These are phyloP conservation scores for Astreopora myriophthalma DNA, from an alignment of 64 coral and sea anemone species.

Conservation along the genomic window DNA sequence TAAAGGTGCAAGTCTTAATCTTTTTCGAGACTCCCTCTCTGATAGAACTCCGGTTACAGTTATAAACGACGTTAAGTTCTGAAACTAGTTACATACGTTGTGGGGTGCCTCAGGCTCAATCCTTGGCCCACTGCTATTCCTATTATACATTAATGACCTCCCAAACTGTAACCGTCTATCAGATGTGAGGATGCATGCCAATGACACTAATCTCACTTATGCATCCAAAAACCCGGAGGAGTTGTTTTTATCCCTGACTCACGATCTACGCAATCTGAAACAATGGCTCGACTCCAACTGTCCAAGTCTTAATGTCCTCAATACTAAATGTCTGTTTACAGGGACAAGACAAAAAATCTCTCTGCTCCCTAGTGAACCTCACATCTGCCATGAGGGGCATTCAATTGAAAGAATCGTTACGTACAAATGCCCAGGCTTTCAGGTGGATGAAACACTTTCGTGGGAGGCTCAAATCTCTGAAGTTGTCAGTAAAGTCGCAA, in stretches of 20 bases:
- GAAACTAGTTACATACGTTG: no score
- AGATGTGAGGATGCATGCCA: conserved; percentile 12
- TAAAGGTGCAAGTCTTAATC: no score
- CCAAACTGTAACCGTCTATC: conserved; percentile 2
- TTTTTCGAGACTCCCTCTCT: not conserved
- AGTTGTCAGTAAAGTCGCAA: no score
- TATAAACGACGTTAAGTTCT: no score
- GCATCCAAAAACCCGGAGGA: conserved; percentile 1
- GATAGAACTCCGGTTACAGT: not conserved
- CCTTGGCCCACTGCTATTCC: no score
- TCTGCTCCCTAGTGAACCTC: not conserved
- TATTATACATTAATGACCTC: not conserved
- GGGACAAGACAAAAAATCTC: not conserved
- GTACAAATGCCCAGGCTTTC: not conserved
- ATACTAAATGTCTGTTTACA: conserved; percentile 21
- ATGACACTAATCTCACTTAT: conserved; percentile 29
- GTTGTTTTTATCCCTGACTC: not conserved
- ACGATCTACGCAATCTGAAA: not conserved
- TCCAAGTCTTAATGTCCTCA: conserved; percentile 4
- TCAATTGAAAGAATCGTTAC: no score
- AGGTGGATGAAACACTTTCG: not conserved
- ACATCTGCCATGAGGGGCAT: not conserved
- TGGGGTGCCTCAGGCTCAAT: no score
- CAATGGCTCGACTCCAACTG: not conserved
- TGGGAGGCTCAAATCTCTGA: not conserved